Base-by-base conservation (phyloP, 1,140 invertebrate genomes). In the Diorhabda carinulata region DNA sequence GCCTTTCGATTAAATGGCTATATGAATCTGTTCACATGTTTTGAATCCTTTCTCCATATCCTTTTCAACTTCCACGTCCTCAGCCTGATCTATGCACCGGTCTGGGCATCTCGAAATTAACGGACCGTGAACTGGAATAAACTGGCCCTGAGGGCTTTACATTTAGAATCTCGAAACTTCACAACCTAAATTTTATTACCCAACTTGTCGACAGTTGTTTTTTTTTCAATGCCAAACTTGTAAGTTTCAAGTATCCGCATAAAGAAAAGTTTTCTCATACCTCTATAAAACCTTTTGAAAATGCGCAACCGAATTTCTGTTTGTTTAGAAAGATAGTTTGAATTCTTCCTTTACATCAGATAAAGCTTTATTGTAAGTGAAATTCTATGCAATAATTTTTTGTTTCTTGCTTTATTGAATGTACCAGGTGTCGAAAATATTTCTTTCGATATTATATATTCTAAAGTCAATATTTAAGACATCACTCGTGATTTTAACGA, bases 181-280 rank as follows among this genome's bases (percentile, higher is more conserved):
- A 52, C 47, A 52, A 52, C 47, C 47, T 52, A 52, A 52, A 52
- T 52, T 52, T 52, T 52, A 52, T 52, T 52, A 52, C 47, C 47
- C 47, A 52, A 52, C 47, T 52, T 52, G 47, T 52, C 47, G 47
- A 52, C 47, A 52, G 47, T 52, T 52, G 47, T 52, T 52, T 52
- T 52, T 52, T 52, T n/a, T 52, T 52, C 47, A 52, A 52, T 52
- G 47, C 47, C n/a, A 52, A n/a, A 8, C 47, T 52, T 52, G 47
- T n/a, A 52, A 52, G 6, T 52, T 52, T 52, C 47, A 52, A 52
- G 47, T 52, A 52, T 52, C 47, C 47, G n/a, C 47, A 52, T 52
- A 52, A 52, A 52, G 47, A 52, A 52, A 52, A 52, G 6, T 52
- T 52, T 52, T 52, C 47, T 52, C n/a, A 52, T 52, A 52, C 47